Evolutionary conservation across 2,888 invertebrate genomes (phyloP).

Genomic region (Mimumesa dahlbomi): DNA sequence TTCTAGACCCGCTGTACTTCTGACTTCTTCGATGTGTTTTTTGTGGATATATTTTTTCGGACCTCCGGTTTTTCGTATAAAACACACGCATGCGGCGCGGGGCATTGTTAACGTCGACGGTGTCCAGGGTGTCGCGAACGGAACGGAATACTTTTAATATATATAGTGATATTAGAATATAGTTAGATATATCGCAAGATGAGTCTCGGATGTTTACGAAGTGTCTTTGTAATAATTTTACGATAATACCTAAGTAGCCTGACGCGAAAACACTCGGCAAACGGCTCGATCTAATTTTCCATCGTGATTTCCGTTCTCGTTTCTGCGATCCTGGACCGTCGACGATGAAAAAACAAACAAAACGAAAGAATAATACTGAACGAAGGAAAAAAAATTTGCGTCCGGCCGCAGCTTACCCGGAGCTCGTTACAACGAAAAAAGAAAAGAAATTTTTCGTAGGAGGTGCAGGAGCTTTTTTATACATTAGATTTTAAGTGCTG

Average conservation of each 20-base stretch:
- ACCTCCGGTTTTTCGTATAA: conserved; percentile 30
- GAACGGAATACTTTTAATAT: conserved; percentile 18
- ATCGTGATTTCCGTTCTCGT: conserved; percentile 15
- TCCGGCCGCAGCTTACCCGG: not conserved
- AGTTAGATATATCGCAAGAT: conserved; percentile 26
- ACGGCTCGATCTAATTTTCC: not conserved
- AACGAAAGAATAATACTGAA: no score
- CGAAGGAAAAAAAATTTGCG: no score
- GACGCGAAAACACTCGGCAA: conserved; percentile 1
- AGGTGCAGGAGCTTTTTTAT: conserved; percentile 67
- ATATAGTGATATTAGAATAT: conserved; percentile 54
- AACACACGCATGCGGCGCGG: conserved; percentile 12
- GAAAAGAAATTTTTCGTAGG: no score
- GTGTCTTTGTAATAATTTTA: conserved; percentile 37
- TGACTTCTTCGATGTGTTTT: conserved; percentile 43
- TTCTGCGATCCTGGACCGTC: conserved; percentile 11
- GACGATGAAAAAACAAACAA: no score
- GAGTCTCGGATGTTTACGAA: conserved; percentile 21
- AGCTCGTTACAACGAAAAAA: conserved; percentile 49
- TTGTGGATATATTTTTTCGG: conserved; percentile 32
- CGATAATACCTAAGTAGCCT: conserved; percentile 15
- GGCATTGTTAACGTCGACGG: conserved; percentile 24
- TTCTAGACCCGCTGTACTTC: conserved; percentile 43
- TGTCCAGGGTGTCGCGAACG: conserved; percentile 9
- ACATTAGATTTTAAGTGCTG: conserved; percentile 74